Evolutionary conservation across 2,113 vertebrate species (phyloP), one percentile per base, ranked within the genome.

Genomic region (Mastomys natalensis): DNA sequence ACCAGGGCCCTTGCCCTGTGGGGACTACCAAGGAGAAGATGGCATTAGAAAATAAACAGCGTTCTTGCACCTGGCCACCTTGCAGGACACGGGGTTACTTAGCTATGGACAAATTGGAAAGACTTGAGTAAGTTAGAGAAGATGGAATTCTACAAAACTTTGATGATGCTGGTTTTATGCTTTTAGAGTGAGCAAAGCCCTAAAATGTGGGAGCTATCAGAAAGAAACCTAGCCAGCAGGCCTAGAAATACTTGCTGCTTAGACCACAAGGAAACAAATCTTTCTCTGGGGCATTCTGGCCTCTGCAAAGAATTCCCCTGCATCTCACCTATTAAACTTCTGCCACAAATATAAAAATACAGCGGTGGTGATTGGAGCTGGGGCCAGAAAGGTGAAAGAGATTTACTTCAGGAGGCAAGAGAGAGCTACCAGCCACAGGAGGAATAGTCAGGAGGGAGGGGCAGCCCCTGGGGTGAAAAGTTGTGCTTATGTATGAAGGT

Each of bases 251-350:
- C 51, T 88, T 66, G 48, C 80, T 60, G 90, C 89, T 93, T 70
- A 90, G 84, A 90, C 94, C 94, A 87, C 84, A 70, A 86, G 87
- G n/a, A 93, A 96, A 94, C 53, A 86, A 90, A 90, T 95, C 80
- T 70, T 92, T 53, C 94, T 93, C 88, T n/a, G 64, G 90, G 40
- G 93, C 51, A 40, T 93, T 80, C 85, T 34, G 87, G 80, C 76
- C 64, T 66, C 84, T 60, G 88, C 89, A 58, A 93, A 85, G 85
- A 58, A 62, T 43, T 45, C n/a, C 40, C 58, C 58, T 64, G 40
- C n/a, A 43, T 2, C 40, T n/a, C 40, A 85, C 81, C 81, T 19
- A 64, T 64, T 85, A 76, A 62, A 95, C 55, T 76, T 90, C 90
- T 80, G 72, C 85, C 80, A 77, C 78, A 93, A 86, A 90, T 64